Evolutionary conservation across 2,797 vertebrate species (phyloP), one percentile per base, ranked within the genome.

Genomic region (Gadopsis bispinosus): DNA sequence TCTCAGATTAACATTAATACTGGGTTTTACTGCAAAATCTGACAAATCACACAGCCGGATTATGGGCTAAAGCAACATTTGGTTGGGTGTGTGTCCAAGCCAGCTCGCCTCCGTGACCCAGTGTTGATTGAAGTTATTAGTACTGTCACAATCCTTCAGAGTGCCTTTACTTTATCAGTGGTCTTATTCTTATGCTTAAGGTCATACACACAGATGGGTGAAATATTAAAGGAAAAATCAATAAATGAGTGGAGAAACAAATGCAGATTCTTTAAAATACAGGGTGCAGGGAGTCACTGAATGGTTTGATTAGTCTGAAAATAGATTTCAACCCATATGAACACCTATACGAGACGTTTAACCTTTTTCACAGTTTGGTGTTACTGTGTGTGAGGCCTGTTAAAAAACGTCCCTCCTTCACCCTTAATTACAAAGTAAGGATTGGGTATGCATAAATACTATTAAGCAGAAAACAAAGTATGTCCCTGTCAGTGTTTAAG

Each of bases 1-100:
- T 88, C 88, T 90, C 84, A 87, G 93, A 92, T 94, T 91, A 93
- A 90, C 89, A 86, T 87, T 88, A 92, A 93, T 91, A 66, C 86
- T 73, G 90, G 90, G 73, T 88, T 92, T 92, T 85, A 82, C 89
- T 80, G 86, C 87, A 73, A 92, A 93, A 89, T 92, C 90, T 85
- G 87, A 91, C 89, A 91, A 93, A 92, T 90, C 88, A 89, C 83
- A 85, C 77, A 73, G 84, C 45, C 12, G 80, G 92, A 91, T 93
- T 91, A 92, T 12, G 50, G 61, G 72, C 77, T 93, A 79, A 89
- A 90, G 63, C 87, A 81, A 72, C 71, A 84, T 88, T 88, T 84
- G 78, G 83, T 73, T 72, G 72, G 71, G 56, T 77, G 81, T 67
- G 83, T 87, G 87, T 89, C 83, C 73, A 88, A 78, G 81, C 60